Conservation (phyloP, 2,113 vertebrate genomes). For the Microtus oregoni region DNA sequence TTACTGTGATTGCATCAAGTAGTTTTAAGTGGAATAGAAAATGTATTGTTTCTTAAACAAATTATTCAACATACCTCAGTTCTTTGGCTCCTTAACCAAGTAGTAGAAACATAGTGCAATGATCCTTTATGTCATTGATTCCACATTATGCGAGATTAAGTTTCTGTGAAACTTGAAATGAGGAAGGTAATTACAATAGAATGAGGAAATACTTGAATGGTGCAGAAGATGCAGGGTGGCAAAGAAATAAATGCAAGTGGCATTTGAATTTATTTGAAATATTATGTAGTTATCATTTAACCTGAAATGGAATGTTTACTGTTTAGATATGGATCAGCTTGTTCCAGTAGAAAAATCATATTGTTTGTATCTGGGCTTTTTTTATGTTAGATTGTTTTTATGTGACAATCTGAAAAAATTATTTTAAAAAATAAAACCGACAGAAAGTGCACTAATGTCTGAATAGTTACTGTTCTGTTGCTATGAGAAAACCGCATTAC, state of each 20-base stretch:
- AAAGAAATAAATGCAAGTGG: not conserved
- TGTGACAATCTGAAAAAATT: not conserved
- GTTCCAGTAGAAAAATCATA: not conserved
- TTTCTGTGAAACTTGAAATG: not conserved
- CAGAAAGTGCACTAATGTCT: constrained; percentile 11
- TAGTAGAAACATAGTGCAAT: not conserved
- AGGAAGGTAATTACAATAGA: not conserved
- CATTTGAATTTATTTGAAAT: not conserved
- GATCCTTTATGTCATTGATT: not conserved
- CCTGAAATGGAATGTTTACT: not conserved
- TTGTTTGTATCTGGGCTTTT: not conserved
- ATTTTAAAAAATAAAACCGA: constrained; percentile 9
- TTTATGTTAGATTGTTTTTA: not conserved
- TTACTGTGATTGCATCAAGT: not conserved
- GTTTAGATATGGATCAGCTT: not conserved
- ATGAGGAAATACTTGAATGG: not conserved
- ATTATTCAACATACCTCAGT: not conserved
- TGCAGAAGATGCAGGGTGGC: not conserved
- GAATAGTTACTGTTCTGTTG: not conserved
- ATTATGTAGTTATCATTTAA: not conserved
- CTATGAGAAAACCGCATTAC: not conserved
- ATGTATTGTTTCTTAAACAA: constrained; percentile 7
- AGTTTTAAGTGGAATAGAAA: constrained; percentile 30
- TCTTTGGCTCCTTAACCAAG: not conserved
- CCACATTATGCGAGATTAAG: not conserved